Evolutionary conservation across 2,888 invertebrate genomes (phyloP).

Genomic region (Tachystola acroxantha): DNA sequence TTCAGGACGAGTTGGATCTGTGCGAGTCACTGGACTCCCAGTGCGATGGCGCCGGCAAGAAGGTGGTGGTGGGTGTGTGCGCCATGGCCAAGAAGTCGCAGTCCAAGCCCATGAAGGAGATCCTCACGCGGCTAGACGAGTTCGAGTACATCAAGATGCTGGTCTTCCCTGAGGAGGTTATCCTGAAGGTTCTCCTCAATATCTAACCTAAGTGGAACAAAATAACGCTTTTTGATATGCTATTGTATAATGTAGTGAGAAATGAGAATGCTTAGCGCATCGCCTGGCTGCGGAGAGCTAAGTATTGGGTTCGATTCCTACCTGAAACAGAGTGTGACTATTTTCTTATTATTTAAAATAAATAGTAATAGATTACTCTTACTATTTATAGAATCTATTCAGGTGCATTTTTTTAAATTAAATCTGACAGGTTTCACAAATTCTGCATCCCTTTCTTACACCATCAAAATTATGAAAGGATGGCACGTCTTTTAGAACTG

Average conservation of each 20-base stretch:
- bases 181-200: conserved; percentile 86
- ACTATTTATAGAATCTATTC: no score
- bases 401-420: no score
- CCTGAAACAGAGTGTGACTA: not conserved
- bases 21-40: conserved; percentile 82
- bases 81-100: conserved; percentile 99
- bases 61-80: conserved; percentile 98
- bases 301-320: not conserved
- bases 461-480: no score
- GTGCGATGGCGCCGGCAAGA: conserved; percentile 85
- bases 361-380: no score
- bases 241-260: no score
- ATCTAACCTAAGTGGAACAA: conserved; percentile 15
- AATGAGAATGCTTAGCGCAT: no score
- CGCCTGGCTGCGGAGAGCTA: not conserved
- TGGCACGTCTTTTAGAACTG: no score
- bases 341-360: no score
- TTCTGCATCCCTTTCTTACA: no score
- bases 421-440: no score
- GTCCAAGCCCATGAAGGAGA: conserved; percentile 99
- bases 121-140: conserved; percentile 95
- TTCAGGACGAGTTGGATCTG: conserved; percentile 87
- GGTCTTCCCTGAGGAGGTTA: conserved; percentile 97
- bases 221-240: conserved; percentile 10
- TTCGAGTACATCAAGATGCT: conserved; percentile 97